phyloP scores from a whole-genome alignment of 2,113 vertebrate genomes.

The Osmerus eperlanus region DNA sequence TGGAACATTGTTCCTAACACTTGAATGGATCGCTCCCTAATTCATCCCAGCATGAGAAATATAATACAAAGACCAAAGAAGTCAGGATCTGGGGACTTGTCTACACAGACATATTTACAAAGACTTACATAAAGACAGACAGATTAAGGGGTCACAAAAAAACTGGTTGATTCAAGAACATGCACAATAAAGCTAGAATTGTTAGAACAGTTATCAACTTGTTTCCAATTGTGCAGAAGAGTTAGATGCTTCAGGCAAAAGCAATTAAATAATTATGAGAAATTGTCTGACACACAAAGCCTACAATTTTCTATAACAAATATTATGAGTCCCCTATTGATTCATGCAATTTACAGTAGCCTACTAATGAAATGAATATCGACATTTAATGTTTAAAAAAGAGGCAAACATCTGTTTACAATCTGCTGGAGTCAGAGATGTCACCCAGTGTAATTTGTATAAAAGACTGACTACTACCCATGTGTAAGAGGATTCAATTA shows the following conservation, averaged over 20 bases:
- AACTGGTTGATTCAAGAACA: not conserved
- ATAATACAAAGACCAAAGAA: constrained; percentile 54
- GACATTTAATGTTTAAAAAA: not conserved
- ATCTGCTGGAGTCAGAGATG: not conserved
- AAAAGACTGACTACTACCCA: too few relatives aligned
- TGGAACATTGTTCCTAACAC: constrained; percentile 65
- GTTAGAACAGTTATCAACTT: not conserved
- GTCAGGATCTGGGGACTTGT: constrained; percentile 51
- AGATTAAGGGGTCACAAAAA: constrained; percentile 4
- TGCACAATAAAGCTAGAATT: not conserved
- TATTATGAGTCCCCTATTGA: not conserved
- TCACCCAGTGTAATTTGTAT: too few relatives aligned
- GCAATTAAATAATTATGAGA: not conserved
- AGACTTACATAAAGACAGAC: constrained; percentile 34
- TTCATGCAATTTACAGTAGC: not conserved
- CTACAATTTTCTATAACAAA: not conserved
- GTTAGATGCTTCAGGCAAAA: not conserved
- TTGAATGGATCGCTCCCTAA: constrained; percentile 69
- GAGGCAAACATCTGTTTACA: not conserved
- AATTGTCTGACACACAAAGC: not conserved
- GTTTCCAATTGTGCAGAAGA: not conserved
- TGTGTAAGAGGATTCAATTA: too few relatives aligned
- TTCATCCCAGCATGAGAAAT: constrained; percentile 66
- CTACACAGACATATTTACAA: constrained; percentile 45
- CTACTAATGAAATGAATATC: not conserved